phyloP scores from a whole-genome alignment of 2,797 vertebrate genomes.

The Myotis pilosus region DNA sequence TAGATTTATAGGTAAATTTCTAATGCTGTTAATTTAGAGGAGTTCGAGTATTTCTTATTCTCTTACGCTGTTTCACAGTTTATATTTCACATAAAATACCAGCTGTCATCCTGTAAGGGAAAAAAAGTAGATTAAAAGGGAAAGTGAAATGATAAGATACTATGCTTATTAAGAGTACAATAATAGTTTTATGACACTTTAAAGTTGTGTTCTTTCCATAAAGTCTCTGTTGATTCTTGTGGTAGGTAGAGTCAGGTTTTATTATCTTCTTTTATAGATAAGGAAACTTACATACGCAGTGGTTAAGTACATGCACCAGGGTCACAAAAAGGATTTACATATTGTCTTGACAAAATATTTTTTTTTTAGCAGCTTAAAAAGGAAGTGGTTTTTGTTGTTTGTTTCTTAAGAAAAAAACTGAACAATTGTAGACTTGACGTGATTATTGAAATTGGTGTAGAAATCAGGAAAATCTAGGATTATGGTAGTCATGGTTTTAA shows the following conservation, averaged over 20 bases:
- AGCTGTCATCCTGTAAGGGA: not conserved
- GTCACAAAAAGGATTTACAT: not conserved
- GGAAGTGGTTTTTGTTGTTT: not conserved
- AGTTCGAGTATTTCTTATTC: not conserved
- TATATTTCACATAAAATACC: constrained; percentile 12
- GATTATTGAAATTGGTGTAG: not conserved
- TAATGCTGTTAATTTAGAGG: not conserved
- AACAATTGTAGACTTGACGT: not conserved
- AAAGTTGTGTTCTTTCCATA: constrained; percentile 27
- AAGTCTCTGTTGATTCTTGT: not conserved
- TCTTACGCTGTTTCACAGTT: not conserved
- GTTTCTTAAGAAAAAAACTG: not conserved
- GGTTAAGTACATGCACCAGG: not conserved
- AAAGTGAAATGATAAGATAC: not conserved
- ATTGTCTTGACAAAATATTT: not conserved
- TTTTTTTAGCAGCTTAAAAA: constrained; percentile 29
- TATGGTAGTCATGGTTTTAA: not conserved
- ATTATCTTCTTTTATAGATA: not conserved
- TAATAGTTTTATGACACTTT: constrained; percentile 26
- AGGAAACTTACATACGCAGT: not conserved
- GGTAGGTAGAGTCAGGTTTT: not conserved
- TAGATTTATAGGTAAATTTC: constrained; percentile 4
- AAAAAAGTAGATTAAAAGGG: not conserved
- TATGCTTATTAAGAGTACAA: not conserved
- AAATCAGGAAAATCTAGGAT: constrained; percentile 36